Percentiles rank a stretch among this genome's conserved stretches.
Evolutionary conservation across 2,797 vertebrate genomes (phyloP).

Genomic region (Odontamblyopus lacepedii): DNA sequence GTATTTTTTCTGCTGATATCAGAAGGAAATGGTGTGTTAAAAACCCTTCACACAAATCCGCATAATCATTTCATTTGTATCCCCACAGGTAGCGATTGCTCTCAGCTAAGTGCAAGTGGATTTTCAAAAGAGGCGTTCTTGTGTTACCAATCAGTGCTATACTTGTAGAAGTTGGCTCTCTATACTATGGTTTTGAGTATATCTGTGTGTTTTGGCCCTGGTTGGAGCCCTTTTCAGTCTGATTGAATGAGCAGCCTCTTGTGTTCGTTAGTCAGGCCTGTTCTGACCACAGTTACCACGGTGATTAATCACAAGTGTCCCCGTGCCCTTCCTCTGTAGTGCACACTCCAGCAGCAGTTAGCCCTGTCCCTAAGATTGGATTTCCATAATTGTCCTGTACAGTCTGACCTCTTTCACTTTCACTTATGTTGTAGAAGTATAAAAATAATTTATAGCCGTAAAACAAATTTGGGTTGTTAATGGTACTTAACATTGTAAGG

Average conservation of each 20-base stretch:
- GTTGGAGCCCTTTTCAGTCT: conserved; percentile 69
- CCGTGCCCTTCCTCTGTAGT: conserved; percentile 49
- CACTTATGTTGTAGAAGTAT: conserved; percentile 2
- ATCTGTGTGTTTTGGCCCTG: conserved; percentile 50
- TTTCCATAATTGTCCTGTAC: conserved; percentile 29
- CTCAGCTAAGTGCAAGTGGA: not conserved
- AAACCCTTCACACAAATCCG: not conserved
- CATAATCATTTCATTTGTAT: not conserved
- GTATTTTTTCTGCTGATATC: not conserved
- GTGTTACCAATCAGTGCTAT: not conserved
- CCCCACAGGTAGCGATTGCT: conserved; percentile 1
- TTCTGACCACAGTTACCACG: conserved; percentile 64
- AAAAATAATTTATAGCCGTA: not conserved
- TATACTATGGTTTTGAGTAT: not conserved
- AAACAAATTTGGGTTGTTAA: not conserved
- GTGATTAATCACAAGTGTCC: conserved; percentile 74
- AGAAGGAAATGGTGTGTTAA: not conserved
- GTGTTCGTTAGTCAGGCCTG: conserved; percentile 68
- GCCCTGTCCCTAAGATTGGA: conserved; percentile 35
- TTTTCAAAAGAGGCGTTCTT: not conserved
- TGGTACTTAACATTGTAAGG: not conserved
- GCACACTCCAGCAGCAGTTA: conserved; percentile 46
- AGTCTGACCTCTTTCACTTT: conserved; percentile 7
- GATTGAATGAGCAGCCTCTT: conserved; percentile 69
- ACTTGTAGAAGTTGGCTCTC: not conserved